These are phyloP conservation scores for Canis aureus DNA, from an alignment of 2,113 vertebrate species.

Conservation along the genomic window DNA sequence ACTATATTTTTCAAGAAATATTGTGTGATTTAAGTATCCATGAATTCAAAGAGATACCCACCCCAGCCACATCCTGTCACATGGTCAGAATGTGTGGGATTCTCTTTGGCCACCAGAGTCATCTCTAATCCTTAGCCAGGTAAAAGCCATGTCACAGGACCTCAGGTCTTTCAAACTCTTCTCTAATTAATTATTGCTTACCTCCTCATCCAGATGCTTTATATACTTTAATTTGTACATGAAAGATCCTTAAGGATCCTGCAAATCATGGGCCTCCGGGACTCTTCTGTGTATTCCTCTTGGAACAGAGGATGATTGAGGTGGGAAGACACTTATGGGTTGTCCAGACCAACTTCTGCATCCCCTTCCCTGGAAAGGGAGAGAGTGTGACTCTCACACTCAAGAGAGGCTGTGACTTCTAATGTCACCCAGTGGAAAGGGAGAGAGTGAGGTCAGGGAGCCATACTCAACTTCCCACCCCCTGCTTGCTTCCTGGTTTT, in stretches of 20 bases:
- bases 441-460: neutral
- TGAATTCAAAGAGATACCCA: neutral
- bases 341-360: fast-evolving
- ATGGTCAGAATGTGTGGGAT: fast-evolving
- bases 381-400: neutral
- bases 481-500: neutral
- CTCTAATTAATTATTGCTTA: too few relatives aligned
- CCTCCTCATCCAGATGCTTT: neutral
- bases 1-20: neutral
- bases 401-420: neutral
- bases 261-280: neutral
- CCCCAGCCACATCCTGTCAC: fast-evolving
- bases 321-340: neutral
- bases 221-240: neutral
- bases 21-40: neutral
- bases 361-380: neutral
- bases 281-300: neutral
- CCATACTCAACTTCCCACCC: fast-evolving
- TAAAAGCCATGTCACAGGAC: fast-evolving
- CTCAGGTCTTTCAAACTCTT: neutral
- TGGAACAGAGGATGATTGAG: neutral
- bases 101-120: neutral
- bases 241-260: neutral
- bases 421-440: fast-evolving
- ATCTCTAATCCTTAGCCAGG: neutral